Evolutionary conservation across 2,113 vertebrate genomes (phyloP).

Genomic region (Serinus canaria): DNA sequence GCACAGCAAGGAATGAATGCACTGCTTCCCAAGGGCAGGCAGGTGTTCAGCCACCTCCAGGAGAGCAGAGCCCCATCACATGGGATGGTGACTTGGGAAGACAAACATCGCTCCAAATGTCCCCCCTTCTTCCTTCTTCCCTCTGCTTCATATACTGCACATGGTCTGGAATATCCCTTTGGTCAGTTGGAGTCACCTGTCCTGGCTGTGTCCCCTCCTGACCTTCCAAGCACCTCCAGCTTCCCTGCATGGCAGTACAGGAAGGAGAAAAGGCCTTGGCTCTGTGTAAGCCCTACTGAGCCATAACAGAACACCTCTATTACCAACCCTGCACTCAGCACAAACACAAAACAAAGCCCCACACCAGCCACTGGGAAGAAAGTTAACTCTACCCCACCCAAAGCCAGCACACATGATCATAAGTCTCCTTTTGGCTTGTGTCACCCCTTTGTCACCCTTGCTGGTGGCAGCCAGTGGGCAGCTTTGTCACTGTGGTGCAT

Average conservation of each 20-base stretch:
- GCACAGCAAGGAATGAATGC: background rate
- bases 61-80: background rate
- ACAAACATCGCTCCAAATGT: background rate
- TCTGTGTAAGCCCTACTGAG: background rate
- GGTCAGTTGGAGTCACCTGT: background rate
- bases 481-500: background rate
- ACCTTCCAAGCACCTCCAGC: fast-evolving
- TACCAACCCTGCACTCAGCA: background rate
- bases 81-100: fast-evolving
- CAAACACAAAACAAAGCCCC: background rate
- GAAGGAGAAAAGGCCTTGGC: background rate
- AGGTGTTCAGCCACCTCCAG: background rate
- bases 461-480: background rate
- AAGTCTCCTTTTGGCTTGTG: background rate
- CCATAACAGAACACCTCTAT: background rate
- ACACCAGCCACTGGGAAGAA: background rate
- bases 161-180: background rate
- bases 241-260: background rate
- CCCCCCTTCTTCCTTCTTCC: background rate
- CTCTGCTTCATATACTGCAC: background rate
- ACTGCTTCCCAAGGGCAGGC: background rate
- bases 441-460: background rate
- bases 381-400: background rate
- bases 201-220: background rate
- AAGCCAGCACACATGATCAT: background rate